Percentiles rank a stretch among this genome's conserved stretches.
Evolutionary conservation across 2,888 invertebrate species (phyloP).

Genomic region (Leptopilina drosophilae): DNA sequence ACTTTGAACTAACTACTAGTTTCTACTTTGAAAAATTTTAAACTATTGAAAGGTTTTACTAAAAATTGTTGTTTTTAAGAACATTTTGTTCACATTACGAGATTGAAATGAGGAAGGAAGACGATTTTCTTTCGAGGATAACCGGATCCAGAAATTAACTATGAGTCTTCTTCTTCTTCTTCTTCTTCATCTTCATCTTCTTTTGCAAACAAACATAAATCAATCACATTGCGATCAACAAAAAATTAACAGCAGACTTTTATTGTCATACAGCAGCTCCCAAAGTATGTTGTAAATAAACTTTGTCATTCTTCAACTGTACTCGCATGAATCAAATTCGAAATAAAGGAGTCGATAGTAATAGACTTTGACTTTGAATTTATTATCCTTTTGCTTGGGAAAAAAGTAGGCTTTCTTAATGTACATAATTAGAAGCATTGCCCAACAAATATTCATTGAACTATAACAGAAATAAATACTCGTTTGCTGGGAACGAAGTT

Average conservation of each 20-base stretch:
- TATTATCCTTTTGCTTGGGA: no score
- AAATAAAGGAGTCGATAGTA: neutral
- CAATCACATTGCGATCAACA: constrained; percentile 2
- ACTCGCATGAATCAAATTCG: neutral
- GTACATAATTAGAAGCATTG: no score
- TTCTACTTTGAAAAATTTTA: no score
- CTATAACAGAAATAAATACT: no score
- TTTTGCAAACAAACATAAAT: constrained; percentile 2
- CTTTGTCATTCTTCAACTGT: neutral
- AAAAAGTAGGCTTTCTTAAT: no score
- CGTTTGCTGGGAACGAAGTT: no score
- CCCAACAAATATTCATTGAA: no score
- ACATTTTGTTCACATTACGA: constrained; percentile 55
- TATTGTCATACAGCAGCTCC: constrained; percentile 1
- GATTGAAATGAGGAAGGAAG: constrained; percentile 52
- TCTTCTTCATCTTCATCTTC: no score
- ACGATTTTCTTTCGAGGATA: constrained; percentile 53
- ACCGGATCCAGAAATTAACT: constrained; percentile 20
- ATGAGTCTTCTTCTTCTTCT: neutral
- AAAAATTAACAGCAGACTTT: neutral
- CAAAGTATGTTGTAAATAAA: neutral
- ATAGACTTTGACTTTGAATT: no score
- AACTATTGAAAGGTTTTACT: constrained; percentile 51
- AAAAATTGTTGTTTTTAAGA: constrained; percentile 53
- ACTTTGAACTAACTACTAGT: no score